Percentiles rank a stretch among this genome's conserved stretches.
phyloP scores from a whole-genome alignment of 2,797 vertebrate genomes.

The Lagorchestes hirsutus region DNA sequence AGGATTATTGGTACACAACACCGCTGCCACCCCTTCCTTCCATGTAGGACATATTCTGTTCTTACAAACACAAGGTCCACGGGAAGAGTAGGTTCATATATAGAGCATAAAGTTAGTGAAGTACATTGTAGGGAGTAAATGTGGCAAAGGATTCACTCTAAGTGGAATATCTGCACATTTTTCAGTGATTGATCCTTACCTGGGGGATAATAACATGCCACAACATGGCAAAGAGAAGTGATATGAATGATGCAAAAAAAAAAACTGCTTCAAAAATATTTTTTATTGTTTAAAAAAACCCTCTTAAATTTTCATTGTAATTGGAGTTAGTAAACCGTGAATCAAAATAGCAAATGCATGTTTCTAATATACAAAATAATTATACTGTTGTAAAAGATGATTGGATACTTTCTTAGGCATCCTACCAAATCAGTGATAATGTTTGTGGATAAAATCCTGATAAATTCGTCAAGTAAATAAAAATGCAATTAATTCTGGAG shows the following conservation, averaged over 20 bases:
- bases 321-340: background rate
- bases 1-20: no score
- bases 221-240: background rate
- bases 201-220: background rate
- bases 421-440: background rate
- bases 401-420: background rate
- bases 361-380: background rate
- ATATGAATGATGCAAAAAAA: background rate
- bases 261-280: background rate
- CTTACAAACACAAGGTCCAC: no score
- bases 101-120: background rate
- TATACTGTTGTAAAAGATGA: background rate
- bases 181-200: background rate
- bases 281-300: background rate
- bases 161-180: background rate
- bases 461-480: conserved; percentile 1
- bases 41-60: no score
- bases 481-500: background rate
- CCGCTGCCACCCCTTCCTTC: no score
- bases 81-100: no score
- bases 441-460: background rate
- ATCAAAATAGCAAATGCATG: background rate
- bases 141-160: background rate
- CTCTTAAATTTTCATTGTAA: background rate
- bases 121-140: background rate